Conservation (phyloP, 1,140 invertebrate species). For the Macrocentrus cingulum region DNA sequence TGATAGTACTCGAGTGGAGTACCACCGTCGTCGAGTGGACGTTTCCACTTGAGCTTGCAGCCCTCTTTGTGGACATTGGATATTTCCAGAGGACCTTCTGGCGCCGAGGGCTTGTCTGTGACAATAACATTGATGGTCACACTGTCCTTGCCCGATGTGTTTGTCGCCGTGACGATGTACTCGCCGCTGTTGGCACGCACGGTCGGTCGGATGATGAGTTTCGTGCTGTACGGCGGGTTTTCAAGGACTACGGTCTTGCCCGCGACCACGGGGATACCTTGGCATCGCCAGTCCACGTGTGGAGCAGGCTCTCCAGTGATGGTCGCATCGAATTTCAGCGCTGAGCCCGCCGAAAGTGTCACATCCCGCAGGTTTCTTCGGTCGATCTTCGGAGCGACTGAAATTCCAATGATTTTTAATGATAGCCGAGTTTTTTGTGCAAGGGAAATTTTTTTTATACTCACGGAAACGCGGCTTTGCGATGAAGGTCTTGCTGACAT, state of each 20-base stretch:
- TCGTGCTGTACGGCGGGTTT: slow-evolving; percentile 85
- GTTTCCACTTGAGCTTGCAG: slow-evolving; percentile 92
- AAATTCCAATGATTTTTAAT: slow-evolving; percentile 38
- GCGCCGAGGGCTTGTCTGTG: slow-evolving; percentile 84
- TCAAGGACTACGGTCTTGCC: slow-evolving; percentile 74
- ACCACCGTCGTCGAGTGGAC: slow-evolving; percentile 86
- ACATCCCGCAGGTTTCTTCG: slow-evolving; percentile 85
- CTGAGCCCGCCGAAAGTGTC: slow-evolving; percentile 85
- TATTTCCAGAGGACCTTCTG: slow-evolving; percentile 87
- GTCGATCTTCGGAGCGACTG: slow-evolving; percentile 94
- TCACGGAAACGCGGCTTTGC: slow-evolving; percentile 87
- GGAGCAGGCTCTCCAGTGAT: slow-evolving; percentile 91
- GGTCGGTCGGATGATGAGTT: slow-evolving; percentile 80
- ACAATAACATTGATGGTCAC: slow-evolving; percentile 89
- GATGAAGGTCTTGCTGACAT: slow-evolving; percentile 83
- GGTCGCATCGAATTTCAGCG: slow-evolving; percentile 89
- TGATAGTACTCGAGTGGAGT: slow-evolving; percentile 90
- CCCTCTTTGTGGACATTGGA: slow-evolving; percentile 91
- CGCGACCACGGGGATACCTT: slow-evolving; percentile 61
- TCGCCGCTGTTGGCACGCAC: slow-evolving; percentile 81
- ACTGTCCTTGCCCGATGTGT: slow-evolving; percentile 83
- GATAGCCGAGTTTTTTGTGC: too few species aligned
- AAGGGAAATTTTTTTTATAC: slow-evolving; percentile 46
- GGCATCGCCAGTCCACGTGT: slow-evolving; percentile 84
- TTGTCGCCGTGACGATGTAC: slow-evolving; percentile 84